Conservation (phyloP, 2,797 vertebrate genomes). For the Fratercula arctica region DNA sequence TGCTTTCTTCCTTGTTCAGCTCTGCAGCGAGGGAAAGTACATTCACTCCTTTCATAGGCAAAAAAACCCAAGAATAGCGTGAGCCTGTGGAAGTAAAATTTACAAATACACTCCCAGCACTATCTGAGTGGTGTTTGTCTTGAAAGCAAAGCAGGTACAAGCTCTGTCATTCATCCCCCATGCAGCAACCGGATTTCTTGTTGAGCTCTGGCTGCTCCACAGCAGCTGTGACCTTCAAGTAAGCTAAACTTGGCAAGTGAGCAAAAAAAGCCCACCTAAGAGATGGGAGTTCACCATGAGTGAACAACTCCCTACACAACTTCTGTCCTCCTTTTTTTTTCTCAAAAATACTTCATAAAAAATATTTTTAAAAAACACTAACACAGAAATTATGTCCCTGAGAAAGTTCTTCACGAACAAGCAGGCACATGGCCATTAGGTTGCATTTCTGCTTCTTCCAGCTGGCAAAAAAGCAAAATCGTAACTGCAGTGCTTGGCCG, state of each 20-base stretch:
- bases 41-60: not conserved
- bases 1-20: not conserved
- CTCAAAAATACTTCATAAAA: not conserved
- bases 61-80: not conserved
- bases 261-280: not conserved
- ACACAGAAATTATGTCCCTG: not conserved
- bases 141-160: not conserved
- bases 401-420: not conserved
- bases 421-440: not conserved
- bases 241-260: not conserved
- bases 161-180: not conserved
- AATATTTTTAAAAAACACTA: not conserved
- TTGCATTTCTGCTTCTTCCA: not conserved
- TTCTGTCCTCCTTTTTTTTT: not conserved
- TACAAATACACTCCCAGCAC: not conserved
- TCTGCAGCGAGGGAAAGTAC: not conserved
- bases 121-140: not conserved
- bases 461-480: not conserved
- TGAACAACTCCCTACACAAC: not conserved
- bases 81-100: not conserved
- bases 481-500: not conserved
- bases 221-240: not conserved
- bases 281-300: not conserved
- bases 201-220: not conserved
- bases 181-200: not conserved